Conservation (phyloP, 2,113 vertebrate genomes). For the Brienomyrus brachyistius region DNA sequence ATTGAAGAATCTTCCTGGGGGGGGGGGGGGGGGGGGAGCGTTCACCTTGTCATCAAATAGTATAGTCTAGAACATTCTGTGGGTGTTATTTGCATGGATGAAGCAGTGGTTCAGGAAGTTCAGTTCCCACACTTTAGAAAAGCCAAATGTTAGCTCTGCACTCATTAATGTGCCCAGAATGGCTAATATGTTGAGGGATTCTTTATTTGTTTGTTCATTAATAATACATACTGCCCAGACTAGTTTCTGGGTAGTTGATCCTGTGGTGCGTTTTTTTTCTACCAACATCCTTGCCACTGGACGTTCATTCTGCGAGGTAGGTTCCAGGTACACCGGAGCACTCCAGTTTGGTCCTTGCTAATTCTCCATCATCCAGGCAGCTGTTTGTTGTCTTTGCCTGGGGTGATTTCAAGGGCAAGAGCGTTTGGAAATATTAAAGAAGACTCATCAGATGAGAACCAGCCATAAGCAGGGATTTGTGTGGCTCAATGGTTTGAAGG, state of each 20-base stretch:
- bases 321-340: background rate
- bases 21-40: background rate
- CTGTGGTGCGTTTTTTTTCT: background rate
- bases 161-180: background rate
- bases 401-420: background rate
- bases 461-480: background rate
- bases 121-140: background rate
- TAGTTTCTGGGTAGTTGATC: background rate
- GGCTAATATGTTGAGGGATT: background rate
- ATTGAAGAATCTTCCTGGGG: background rate
- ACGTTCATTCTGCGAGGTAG: background rate
- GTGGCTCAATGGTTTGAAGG: background rate
- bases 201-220: background rate
- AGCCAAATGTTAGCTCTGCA: background rate
- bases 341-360: background rate
- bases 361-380: background rate
- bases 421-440: background rate
- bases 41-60: background rate
- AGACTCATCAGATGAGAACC: background rate
- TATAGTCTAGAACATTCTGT: background rate
- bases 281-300: background rate
- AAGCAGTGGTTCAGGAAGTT: background rate
- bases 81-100: background rate
- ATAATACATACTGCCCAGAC: background rate
- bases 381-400: background rate